Conservation (phyloP, 2,113 vertebrate species). For the Hassar affinis region DNA sequence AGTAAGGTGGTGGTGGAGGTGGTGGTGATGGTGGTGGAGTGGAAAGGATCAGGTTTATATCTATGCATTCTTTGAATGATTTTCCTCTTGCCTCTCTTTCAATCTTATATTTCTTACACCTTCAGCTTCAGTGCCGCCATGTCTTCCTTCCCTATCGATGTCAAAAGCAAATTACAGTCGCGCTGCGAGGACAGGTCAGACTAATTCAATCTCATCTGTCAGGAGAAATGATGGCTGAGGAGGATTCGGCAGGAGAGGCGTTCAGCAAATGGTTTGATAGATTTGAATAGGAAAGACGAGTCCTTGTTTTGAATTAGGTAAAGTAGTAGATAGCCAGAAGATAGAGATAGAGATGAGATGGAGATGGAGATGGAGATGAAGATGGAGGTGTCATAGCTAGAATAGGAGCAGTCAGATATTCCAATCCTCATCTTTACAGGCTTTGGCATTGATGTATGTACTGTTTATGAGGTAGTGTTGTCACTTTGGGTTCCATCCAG, state of each 20-base stretch:
- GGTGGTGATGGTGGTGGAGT: background rate
- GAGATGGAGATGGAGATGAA: conserved; percentile 5
- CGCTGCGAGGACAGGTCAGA: conserved; percentile 65
- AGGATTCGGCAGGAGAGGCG: conserved; percentile 51
- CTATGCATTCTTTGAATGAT: conserved; percentile 23
- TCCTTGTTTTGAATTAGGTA: conserved; percentile 54
- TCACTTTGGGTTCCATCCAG: background rate
- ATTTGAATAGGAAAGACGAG: conserved; percentile 53
- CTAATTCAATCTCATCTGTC: conserved; percentile 68
- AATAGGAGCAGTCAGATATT: conserved; percentile 1
- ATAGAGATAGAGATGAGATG: conserved; percentile 5
- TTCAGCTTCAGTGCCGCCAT: conserved; percentile 43
- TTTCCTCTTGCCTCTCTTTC: conserved; percentile 24
- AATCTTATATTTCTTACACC: conserved; percentile 32
- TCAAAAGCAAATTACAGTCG: conserved; percentile 65
- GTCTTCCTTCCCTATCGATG: conserved; percentile 60
- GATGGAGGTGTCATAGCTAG: conserved; percentile 21
- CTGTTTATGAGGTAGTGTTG: background rate
- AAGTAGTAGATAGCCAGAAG: background rate
- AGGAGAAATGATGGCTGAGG: conserved; percentile 63
- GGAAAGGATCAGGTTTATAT: background rate
- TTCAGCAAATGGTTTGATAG: conserved; percentile 43
- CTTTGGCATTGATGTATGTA: background rate
- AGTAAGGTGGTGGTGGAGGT: background rate
- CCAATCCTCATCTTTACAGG: background rate